Percentiles rank a stretch among this genome's conserved stretches.
These are phyloP conservation scores for Thamnophis sirtalis DNA, from an alignment of 2,113 vertebrate genomes.

Conservation along the genomic window DNA sequence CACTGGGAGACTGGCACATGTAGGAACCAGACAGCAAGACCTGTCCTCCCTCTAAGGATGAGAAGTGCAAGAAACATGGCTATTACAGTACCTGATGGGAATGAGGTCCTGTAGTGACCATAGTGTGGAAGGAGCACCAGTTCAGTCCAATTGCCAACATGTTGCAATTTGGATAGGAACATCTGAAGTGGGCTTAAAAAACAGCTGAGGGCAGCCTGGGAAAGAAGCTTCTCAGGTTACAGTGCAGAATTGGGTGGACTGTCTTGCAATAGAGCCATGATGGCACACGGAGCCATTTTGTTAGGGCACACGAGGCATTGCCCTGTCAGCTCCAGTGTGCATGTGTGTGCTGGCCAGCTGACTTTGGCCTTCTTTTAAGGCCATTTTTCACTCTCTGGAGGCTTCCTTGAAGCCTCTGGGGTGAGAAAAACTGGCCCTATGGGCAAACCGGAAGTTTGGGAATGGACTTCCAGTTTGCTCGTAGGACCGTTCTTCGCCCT, in stretches of 20 bases:
- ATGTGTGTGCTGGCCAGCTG: too few relatives aligned
- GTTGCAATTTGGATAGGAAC: neutral
- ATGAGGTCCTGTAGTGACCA: neutral
- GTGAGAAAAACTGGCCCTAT: too few relatives aligned
- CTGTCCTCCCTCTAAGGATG: neutral
- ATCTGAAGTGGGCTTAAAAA: neutral
- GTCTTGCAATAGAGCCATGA: neutral
- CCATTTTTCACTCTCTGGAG: too few relatives aligned
- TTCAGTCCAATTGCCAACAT: neutral
- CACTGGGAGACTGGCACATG: neutral
- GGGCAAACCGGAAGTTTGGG: too few relatives aligned
- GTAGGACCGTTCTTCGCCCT: too few relatives aligned
- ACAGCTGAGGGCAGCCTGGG: neutral
- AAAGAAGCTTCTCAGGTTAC: neutral
- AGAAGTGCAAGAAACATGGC: neutral
- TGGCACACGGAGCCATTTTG: too few relatives aligned
- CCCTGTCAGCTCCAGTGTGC: too few relatives aligned
- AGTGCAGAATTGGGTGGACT: neutral
- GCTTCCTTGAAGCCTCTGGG: too few relatives aligned
- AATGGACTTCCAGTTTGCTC: too few relatives aligned
- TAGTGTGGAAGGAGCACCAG: neutral
- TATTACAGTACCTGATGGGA: neutral
- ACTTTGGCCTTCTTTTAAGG: too few relatives aligned
- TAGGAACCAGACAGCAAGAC: neutral
- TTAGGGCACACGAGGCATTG: too few relatives aligned